Evolutionary conservation across 2,797 vertebrate genomes (phyloP).

Genomic region (Brotula barbata): DNA sequence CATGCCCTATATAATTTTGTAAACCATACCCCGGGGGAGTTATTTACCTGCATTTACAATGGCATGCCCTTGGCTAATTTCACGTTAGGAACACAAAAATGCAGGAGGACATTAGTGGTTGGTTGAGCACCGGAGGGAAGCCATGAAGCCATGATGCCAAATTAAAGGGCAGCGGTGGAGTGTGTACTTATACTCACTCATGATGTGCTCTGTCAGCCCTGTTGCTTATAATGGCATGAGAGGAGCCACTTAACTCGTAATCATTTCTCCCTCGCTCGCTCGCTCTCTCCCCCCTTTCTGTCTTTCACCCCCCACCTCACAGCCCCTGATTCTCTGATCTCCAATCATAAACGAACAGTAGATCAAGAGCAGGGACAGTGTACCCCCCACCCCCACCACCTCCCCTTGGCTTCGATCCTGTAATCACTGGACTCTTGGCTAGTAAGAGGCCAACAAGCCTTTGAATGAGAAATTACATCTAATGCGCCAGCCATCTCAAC

Average conservation of each 20-base stretch:
- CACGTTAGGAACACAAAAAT: slow-evolving; percentile 63
- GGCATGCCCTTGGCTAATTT: slow-evolving; percentile 50
- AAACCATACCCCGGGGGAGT: not conserved
- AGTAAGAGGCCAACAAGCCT: slow-evolving; percentile 67
- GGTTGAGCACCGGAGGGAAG: slow-evolving; percentile 52
- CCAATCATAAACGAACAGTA: slow-evolving; percentile 77
- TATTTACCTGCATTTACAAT: slow-evolving; percentile 39
- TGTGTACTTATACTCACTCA: slow-evolving; percentile 70
- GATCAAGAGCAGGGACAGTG: slow-evolving; percentile 73
- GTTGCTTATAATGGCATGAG: slow-evolving; percentile 75
- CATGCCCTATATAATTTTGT: not conserved
- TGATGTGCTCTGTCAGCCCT: slow-evolving; percentile 71
- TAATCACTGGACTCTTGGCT: slow-evolving; percentile 69
- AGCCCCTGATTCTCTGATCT: slow-evolving; percentile 70
- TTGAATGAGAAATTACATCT: slow-evolving; percentile 67
- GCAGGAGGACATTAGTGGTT: slow-evolving; percentile 66
- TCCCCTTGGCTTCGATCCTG: slow-evolving; percentile 60
- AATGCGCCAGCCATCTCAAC: slow-evolving; percentile 68
- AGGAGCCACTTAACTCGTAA: slow-evolving; percentile 80
- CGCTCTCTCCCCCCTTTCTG: slow-evolving; percentile 47
- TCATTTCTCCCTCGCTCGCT: slow-evolving; percentile 61
- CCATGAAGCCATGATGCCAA: slow-evolving; percentile 61
- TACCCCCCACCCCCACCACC: slow-evolving; percentile 36
- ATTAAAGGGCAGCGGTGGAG: slow-evolving; percentile 74
- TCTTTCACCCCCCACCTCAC: slow-evolving; percentile 49